Conservation (phyloP, 1,140 invertebrate species). For the Theocolax elegans region DNA sequence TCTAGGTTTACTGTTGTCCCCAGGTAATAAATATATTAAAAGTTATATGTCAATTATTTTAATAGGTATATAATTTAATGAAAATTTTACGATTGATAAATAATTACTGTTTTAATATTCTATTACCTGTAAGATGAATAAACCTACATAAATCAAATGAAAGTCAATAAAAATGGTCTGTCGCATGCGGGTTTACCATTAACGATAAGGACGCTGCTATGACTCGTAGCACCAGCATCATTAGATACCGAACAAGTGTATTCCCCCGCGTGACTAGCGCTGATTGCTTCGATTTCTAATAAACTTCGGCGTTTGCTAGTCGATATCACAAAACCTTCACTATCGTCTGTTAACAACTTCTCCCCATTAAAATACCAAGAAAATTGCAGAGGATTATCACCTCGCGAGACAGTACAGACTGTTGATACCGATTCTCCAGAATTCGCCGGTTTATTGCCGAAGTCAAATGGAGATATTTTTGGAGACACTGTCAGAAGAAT, state of each 20-base stretch:
- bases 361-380: conserved; percentile 75
- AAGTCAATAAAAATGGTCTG: too few species aligned
- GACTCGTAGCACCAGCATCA: conserved; percentile 70
- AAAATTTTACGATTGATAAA: too few species aligned
- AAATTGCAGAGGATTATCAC: conserved; percentile 78
- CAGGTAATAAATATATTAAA: too few species aligned
- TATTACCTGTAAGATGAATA: too few species aligned
- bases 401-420: conserved; percentile 78
- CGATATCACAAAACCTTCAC: conserved; percentile 66
- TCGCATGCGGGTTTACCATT: conserved; percentile 73
- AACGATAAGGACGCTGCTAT: conserved; percentile 72
- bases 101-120: too few species aligned
- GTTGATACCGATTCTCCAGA: conserved; percentile 76
- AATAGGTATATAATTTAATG: too few species aligned
- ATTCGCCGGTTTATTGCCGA: conserved; percentile 75
- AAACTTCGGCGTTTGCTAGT: conserved; percentile 69
- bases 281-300: conserved; percentile 71
- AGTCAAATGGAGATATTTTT: conserved; percentile 73
- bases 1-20: conserved; percentile 4
- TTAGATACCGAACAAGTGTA: conserved; percentile 75
- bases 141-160: not conserved
- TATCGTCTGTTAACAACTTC: conserved; percentile 47
- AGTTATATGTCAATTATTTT: too few species aligned
- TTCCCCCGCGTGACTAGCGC: conserved; percentile 71
- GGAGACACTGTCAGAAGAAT: conserved; percentile 69